phyloP scores from a whole-genome alignment of 2,113 vertebrate genomes.

The Tragelaphus scriptus region DNA sequence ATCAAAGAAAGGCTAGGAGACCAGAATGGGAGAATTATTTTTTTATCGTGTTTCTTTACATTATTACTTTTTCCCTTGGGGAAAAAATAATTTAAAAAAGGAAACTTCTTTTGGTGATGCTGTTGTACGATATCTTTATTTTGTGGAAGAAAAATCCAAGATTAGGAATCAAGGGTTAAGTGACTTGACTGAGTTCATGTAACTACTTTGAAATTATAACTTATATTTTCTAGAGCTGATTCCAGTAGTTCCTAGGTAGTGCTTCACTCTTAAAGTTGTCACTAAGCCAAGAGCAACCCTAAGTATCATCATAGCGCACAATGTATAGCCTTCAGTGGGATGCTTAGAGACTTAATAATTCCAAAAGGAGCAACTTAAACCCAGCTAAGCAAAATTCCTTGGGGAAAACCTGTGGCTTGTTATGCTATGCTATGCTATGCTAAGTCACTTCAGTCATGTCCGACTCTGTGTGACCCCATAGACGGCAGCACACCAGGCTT shows the following conservation, averaged over 20 bases:
- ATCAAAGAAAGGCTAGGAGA: background rate
- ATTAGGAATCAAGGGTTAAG: background rate
- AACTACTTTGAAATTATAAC: background rate
- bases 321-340: background rate
- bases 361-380: background rate
- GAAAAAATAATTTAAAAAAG: background rate
- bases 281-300: background rate
- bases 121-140: background rate
- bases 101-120: background rate
- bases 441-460: too few relatives aligned
- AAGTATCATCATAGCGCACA: background rate
- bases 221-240: background rate
- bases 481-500: too few relatives aligned
- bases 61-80: background rate
- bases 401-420: background rate
- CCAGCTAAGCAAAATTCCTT: background rate
- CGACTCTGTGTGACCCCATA: too few relatives aligned
- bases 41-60: background rate
- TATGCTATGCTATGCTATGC: too few relatives aligned
- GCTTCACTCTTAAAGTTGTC: background rate
- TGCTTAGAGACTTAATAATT: slow-evolving; percentile 21
- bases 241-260: background rate
- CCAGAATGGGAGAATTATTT: background rate
- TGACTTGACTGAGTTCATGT: background rate
- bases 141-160: background rate